Base-by-base conservation (phyloP, 2,797 vertebrate genomes). In the Acanthurus tractus region DNA sequence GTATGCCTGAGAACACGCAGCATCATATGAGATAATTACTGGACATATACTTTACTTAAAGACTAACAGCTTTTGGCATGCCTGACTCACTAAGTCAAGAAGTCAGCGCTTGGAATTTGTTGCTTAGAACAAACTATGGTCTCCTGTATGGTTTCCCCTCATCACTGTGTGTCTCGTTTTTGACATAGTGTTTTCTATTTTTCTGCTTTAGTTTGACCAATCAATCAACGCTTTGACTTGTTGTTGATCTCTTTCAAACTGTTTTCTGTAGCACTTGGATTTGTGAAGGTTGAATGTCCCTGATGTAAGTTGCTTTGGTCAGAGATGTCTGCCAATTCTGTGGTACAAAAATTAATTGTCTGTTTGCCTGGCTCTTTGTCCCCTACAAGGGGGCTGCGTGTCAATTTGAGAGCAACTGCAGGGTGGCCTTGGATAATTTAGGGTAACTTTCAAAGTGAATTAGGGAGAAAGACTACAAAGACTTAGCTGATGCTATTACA, bases 21-120 rank as follows among this genome's bases (percentile, higher is more conserved):
- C 78, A 81, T 82, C 77, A 79, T 75, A 83, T 65, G 78, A 89
- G 84, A 89, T 94, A 88, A 94, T 94, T 92, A 93, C 79, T 82
- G 82, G 82, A 89, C 79, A 89, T 93, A 88, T 88, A 87, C 82
- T 90, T 90, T 89, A 87, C 85, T 86, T 79, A 85, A 84, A 89
- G 81, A 71, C 62, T 86, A 90, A 91, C 78, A 69, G 85, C 86
- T 92, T 83, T 84, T 92, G 91, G 89, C 89, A 86, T 78, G 76
- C 81, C 67, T 90, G 88, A 90, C 83, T 92, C 93, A 86, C 79
- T 63, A 79, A 72, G 76, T 76, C 66, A 74, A 56, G 56, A 79
- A 81, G 87, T 82, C 84, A 76, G 82, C 55, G 53, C 71, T 81
- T 70, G 46, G 79, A 73, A 73, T 75, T 85, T 86, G 67, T 79